A percentile compares a stretch with the other conserved stretches of the same genome.
Evolutionary conservation across 2,888 invertebrate genomes (phyloP).

Genomic region (Pseudococcus longispinus): DNA sequence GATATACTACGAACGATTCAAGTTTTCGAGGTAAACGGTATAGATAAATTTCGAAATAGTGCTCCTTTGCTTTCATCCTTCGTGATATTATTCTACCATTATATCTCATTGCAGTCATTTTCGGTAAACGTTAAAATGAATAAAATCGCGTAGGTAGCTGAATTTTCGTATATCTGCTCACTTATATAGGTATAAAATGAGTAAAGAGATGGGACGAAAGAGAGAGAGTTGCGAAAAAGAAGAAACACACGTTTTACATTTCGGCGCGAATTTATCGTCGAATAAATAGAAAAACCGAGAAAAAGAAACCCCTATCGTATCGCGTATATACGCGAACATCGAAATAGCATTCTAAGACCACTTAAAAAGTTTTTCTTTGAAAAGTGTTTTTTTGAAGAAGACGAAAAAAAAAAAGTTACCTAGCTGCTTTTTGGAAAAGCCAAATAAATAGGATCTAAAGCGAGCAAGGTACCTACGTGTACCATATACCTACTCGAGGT

Average conservation of each 20-base stretch:
- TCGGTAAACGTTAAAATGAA: not conserved
- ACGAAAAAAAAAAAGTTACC: not conserved
- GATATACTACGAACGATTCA: not conserved
- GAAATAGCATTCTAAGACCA: conserved; percentile 39
- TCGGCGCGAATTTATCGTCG: conserved; percentile 28
- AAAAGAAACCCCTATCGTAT: not conserved
- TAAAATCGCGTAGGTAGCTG: not conserved
- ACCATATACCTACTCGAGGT: not conserved
- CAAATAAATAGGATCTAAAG: not conserved
- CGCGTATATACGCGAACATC: not conserved
- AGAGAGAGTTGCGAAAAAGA: too few species aligned
- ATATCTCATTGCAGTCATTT: not conserved
- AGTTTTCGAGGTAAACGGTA: not conserved
- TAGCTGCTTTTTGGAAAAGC: not conserved
- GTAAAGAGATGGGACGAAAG: not conserved
- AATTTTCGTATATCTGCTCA: not conserved
- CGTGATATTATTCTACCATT: not conserved
- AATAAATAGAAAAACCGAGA: conserved; percentile 8
- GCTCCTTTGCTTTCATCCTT: not conserved
- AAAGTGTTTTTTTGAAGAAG: not conserved
- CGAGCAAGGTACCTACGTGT: not conserved
- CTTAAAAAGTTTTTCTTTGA: conserved; percentile 27
- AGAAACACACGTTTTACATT: conserved; percentile 33
- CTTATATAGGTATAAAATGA: not conserved
- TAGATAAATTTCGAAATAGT: not conserved